Base-by-base conservation (phyloP, 2,888 invertebrate species). In the Nomada hirtipes region DNA sequence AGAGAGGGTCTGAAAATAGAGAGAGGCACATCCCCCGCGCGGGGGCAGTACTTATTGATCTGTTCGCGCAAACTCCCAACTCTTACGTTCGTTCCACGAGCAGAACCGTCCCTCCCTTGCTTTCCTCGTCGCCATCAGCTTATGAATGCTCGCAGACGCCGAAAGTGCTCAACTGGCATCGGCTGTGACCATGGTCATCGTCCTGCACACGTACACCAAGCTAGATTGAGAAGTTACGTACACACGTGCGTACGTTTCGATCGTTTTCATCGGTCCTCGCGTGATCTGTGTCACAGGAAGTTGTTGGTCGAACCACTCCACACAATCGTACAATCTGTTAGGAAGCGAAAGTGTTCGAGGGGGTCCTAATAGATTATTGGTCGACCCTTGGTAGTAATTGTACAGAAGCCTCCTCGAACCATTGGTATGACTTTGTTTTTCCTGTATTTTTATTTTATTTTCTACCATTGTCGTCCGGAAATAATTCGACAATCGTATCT, bases 31-130 rank as follows among this genome's bases (percentile, higher is more conserved):
- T 90, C 90, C 91, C 91, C 91, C 90, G 91, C 89, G 92, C 89
- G 86, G 91, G 89, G 89, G 87, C 86, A 86, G 92, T 92, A 36
- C 36, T 36, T 36, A 92, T 92, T 92, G 92, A 92, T 92, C 91
- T 90, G 90, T 89, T 87, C 92, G 92, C 92, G 91, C 91, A 91
- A 91, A 90, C 91, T 92, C 91, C 84, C 79, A 88, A 76, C 88
- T 84, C 88, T 88, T 78, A 88, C 83, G 75, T 80, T 83, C 69
- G 81, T 79, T 86, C 83, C 76, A 84, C 86, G 79, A 59, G 64
- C 76, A 63, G 80, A 83, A 72, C 47, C 69, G 47, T 42, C 44
- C 59, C 81, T 52, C 83, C 68, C 70, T 36, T 61, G 23, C 68
- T 70, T 29, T 23, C 26, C 42, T 20, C 29, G 57, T 53, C 57